phyloP scores from a whole-genome alignment of 2,113 vertebrate genomes.

The Ivindomyrus marchei region DNA sequence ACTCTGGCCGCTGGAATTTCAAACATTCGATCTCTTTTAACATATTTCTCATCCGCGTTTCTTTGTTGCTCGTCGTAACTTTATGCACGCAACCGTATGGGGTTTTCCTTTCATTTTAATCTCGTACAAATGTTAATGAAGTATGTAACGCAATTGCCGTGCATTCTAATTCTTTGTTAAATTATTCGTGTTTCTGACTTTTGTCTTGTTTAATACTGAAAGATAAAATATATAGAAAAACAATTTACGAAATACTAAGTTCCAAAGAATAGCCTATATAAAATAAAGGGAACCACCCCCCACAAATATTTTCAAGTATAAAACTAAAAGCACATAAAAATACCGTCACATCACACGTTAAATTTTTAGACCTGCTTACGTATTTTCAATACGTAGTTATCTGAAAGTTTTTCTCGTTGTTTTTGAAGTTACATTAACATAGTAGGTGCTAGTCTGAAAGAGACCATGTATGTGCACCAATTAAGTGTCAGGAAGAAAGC shows the following conservation, averaged over 20 bases:
- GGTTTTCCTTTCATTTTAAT: neutral
- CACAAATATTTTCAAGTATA: too few relatives aligned
- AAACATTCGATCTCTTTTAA: neutral
- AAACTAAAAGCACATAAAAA: neutral
- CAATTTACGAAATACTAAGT: neutral
- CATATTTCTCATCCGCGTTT: neutral
- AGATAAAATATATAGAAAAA: neutral
- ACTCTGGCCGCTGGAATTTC: neutral
- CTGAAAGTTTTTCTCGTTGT: neutral
- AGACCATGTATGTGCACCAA: neutral
- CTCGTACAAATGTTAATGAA: neutral
- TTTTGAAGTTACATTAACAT: neutral
- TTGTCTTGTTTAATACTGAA: neutral
- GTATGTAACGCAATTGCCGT: neutral
- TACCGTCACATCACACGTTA: neutral
- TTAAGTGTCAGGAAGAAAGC: neutral
- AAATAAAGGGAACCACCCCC: too few relatives aligned
- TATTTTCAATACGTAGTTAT: neutral
- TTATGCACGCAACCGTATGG: neutral
- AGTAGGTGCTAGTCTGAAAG: too few relatives aligned
- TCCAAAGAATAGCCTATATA: neutral
- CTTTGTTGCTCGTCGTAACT: neutral
- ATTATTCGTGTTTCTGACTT: neutral
- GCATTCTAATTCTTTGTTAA: neutral
- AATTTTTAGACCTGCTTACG: neutral